Evolutionary conservation across 2,113 vertebrate species (phyloP), one percentile per base, ranked within the genome.

Genomic region (Eretmochelys imbricata): DNA sequence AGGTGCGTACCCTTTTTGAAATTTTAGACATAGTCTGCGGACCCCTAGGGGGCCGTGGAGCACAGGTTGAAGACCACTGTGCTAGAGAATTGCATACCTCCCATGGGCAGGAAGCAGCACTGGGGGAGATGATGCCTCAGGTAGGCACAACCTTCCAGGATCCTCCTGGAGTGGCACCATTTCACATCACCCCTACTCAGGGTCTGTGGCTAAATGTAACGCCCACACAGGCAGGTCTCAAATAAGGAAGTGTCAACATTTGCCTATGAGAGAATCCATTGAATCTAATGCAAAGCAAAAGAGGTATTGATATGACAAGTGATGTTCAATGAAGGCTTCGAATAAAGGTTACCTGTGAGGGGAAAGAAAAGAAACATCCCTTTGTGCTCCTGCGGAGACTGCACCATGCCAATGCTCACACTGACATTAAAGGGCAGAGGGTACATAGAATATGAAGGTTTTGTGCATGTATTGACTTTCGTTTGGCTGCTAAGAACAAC

Each of bases 281-380:
- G 3, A 35, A 78, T 87, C 54, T 38, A 38, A 17, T 88, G 88
- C 16, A 88, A 83, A 81, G 27, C 8, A 57, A 25, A 4, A 90
- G 6, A 82, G 4, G 82, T 27, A 3, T 46, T 9, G 72, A 69
- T 13, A 51, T 2, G 1, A 11, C 57, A 96, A 80, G 72, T 38
- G 65, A 72, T 9, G 4, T 83, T 24, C 92, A 92, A 80, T 48
- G 22, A 0, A 3, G 13, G 5, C 1, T 25, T 14, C 11, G 81
- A 85, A 54, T 72, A 72, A 72, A n/a, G 35, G 10, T 3, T 75
- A n/a, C 24, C 81, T n/a, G 5, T 46, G 48, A 51, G 10, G 5
- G 0, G 3, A 2, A 86, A 49, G 4, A 88, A 2, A 86, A 48
- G 3, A 90, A 84, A 51, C 0, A 46, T 22, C 3, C 7, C 1